These are phyloP conservation scores for Bilobella aurantiaca DNA, from an alignment of 1,140 invertebrate genomes.

Conservation along the genomic window DNA sequence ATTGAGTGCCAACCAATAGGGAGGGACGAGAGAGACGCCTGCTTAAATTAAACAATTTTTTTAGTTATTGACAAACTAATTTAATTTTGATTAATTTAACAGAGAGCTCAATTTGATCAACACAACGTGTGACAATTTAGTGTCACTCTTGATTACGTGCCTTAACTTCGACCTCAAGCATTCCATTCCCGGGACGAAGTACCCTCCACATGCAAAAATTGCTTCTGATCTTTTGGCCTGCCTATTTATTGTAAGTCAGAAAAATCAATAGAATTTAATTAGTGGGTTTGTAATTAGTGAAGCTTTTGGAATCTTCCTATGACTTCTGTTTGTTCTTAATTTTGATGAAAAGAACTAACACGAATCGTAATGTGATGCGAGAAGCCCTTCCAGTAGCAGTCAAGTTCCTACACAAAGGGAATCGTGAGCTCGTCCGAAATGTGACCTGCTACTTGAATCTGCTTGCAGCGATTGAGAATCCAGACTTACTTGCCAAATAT, in stretches of 20 bases:
- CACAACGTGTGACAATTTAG: conserved; percentile 42
- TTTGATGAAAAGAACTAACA: too few relatives aligned
- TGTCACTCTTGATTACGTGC: conserved; percentile 72
- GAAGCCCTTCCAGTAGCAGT: conserved; percentile 77
- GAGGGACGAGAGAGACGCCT: too few relatives aligned
- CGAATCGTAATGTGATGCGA: conserved; percentile 77
- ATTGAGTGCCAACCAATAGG: too few relatives aligned
- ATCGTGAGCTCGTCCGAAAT: conserved; percentile 74
- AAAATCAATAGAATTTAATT: neutral
- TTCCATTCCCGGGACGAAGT: conserved; percentile 53
- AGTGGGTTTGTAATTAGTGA: neutral
- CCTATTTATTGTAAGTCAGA: conserved; percentile 69
- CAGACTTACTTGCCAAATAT: conserved; percentile 68
- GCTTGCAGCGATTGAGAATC: conserved; percentile 82
- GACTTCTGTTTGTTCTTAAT: too few relatives aligned
- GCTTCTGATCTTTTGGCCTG: conserved; percentile 86
- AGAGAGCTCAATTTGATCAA: conserved; percentile 9
- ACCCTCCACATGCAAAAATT: conserved; percentile 88
- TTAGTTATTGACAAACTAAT: too few relatives aligned
- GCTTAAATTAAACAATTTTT: too few relatives aligned
- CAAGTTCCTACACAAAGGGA: conserved; percentile 79
- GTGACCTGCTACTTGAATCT: conserved; percentile 85
- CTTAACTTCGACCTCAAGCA: conserved; percentile 73
- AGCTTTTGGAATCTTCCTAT: too few relatives aligned
- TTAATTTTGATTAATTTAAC: too few relatives aligned